Conservation (phyloP, 2,888 invertebrate species). For the Teleiodes luculella region DNA sequence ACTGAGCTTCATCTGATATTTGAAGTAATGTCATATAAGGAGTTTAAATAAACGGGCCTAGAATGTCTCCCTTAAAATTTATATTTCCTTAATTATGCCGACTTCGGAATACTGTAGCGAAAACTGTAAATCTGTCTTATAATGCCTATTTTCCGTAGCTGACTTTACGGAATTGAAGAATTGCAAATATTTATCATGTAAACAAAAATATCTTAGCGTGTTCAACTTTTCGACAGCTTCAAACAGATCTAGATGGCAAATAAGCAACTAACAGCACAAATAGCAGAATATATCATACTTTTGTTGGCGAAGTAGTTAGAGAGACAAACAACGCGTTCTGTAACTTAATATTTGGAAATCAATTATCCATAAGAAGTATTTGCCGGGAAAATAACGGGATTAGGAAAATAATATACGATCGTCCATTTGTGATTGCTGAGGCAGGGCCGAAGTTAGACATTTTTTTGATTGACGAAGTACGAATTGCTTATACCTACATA, state of each 20-base stretch:
- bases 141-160: too few species aligned
- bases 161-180: too few species aligned
- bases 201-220: neutral
- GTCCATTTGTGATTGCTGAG: constrained; percentile 27
- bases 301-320: constrained; percentile 39
- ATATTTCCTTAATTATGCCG: too few species aligned
- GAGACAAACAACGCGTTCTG: constrained; percentile 41
- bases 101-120: too few species aligned
- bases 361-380: constrained; percentile 65
- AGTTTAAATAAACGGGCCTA: too few species aligned
- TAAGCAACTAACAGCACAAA: constrained; percentile 25
- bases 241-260: neutral
- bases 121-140: too few species aligned
- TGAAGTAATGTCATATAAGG: too few species aligned
- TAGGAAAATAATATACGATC: constrained; percentile 48
- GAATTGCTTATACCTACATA: neutral
- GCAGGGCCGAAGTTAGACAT: neutral
- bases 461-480: neutral
- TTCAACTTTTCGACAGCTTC: neutral
- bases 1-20: too few species aligned
- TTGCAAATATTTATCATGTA: too few species aligned
- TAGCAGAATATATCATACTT: constrained; percentile 45
- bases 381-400: constrained; percentile 54
- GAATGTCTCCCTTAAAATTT: too few species aligned
- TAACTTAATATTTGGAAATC: constrained; percentile 72